phyloP scores from a whole-genome alignment of 2,113 vertebrate genomes.

The Parotia lawesii region DNA sequence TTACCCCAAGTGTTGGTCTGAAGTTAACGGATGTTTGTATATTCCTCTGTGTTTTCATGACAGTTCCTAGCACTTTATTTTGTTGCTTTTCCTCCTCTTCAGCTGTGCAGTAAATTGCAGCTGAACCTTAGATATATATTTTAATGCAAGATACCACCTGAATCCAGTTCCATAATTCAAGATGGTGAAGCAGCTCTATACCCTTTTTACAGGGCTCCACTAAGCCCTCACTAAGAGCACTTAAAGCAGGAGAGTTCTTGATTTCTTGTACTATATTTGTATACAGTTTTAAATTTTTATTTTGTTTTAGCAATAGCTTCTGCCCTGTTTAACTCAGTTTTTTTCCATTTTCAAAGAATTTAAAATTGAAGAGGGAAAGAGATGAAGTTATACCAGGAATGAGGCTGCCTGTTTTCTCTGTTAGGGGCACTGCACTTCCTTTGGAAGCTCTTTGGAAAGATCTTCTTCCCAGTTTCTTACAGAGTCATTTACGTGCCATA shows the following conservation, averaged over 20 bases:
- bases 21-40: neutral
- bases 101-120: neutral
- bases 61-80: neutral
- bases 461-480: neutral
- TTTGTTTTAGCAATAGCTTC: neutral
- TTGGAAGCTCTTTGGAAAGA: neutral
- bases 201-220: neutral
- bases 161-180: neutral
- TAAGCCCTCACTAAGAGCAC: neutral
- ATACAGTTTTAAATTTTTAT: neutral
- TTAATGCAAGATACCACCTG: neutral
- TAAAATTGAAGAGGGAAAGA: neutral
- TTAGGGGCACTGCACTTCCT: neutral
- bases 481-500: neutral
- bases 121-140: neutral
- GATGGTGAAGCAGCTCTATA: neutral
- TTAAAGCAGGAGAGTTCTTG: neutral
- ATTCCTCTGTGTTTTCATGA: neutral
- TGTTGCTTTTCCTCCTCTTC: neutral
- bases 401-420: neutral
- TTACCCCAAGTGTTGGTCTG: neutral
- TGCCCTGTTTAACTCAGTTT: neutral
- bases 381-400: neutral
- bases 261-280: neutral
- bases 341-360: neutral